These are phyloP conservation scores for Cladorhizidae sp. DNA, from an alignment of 37 sponge, comb jelly and placozoan species.

Conservation along the genomic window DNA sequence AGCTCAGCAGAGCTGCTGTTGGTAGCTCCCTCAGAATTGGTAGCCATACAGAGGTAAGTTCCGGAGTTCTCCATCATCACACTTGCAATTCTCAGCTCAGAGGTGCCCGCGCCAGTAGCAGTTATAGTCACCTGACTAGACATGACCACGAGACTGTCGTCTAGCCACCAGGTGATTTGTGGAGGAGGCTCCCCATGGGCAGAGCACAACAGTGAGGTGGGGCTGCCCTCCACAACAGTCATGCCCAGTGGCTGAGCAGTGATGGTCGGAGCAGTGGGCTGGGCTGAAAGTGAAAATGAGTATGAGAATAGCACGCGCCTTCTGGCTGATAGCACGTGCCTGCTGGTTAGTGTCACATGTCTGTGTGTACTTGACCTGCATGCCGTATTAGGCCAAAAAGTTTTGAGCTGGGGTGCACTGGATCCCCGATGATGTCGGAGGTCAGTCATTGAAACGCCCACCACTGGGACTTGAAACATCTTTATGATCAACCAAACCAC, in stretches of 20 bases:
- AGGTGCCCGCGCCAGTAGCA: neutral
- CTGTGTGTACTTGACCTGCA: no score
- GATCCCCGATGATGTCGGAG: no score
- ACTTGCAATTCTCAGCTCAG: slow-evolving; percentile 23
- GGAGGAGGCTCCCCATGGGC: slow-evolving; percentile 63
- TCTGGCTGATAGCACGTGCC: no score
- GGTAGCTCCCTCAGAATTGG: slow-evolving; percentile 42
- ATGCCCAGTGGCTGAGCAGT: slow-evolving; percentile 28
- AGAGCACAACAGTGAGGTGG: slow-evolving; percentile 48
- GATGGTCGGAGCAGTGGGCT: slow-evolving; percentile 41
- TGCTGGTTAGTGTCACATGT: no score
- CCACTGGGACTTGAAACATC: no score
- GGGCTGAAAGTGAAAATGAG: neutral
- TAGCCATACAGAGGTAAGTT: slow-evolving; percentile 44
- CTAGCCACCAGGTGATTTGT: slow-evolving; percentile 36
- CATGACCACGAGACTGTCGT: neutral
- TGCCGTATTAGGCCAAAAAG: no score
- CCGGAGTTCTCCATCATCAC: slow-evolving; percentile 24
- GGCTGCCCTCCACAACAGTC: slow-evolving; percentile 15
- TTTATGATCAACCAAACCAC: no score
- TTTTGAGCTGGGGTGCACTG: no score
- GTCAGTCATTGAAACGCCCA: no score
- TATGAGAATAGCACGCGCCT: no score
- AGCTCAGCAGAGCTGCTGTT: slow-evolving; percentile 35
- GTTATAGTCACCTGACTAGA: neutral